Conservation (phyloP, 2,113 vertebrate species). For the Zosterops borbonicus region DNA sequence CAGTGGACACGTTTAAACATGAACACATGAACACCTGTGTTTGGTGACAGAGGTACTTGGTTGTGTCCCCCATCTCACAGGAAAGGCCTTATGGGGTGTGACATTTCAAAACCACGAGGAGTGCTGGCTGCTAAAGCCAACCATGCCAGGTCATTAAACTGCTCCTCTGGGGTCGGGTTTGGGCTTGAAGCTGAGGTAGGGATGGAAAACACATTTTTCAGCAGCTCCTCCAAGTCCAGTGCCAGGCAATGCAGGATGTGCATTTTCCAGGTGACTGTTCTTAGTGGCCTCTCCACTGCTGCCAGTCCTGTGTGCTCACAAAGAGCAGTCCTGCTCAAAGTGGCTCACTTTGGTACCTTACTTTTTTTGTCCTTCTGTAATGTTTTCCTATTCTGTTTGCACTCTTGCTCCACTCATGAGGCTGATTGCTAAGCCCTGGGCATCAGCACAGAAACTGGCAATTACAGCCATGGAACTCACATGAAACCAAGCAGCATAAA, state of each 20-base stretch:
- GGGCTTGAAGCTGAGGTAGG: background rate
- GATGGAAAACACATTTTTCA: fast-evolving
- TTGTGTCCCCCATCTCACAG: background rate
- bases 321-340: background rate
- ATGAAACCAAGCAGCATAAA: background rate
- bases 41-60: fast-evolving
- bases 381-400: background rate
- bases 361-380: background rate
- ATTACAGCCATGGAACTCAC: background rate
- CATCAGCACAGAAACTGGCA: background rate
- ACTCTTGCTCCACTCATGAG: background rate
- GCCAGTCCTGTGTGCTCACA: background rate
- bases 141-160: fast-evolving
- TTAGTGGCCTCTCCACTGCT: background rate
- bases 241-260: background rate
- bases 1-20: background rate
- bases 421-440: background rate
- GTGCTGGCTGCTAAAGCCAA: background rate
- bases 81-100: background rate
- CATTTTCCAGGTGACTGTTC: background rate
- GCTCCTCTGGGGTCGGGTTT: background rate
- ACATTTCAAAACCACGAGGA: background rate
- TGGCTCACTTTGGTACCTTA: background rate
- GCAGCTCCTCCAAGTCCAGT: background rate
- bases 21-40: fast-evolving